Evolutionary conservation across 2,888 invertebrate species (phyloP).

Genomic region (Noctua pronuba): DNA sequence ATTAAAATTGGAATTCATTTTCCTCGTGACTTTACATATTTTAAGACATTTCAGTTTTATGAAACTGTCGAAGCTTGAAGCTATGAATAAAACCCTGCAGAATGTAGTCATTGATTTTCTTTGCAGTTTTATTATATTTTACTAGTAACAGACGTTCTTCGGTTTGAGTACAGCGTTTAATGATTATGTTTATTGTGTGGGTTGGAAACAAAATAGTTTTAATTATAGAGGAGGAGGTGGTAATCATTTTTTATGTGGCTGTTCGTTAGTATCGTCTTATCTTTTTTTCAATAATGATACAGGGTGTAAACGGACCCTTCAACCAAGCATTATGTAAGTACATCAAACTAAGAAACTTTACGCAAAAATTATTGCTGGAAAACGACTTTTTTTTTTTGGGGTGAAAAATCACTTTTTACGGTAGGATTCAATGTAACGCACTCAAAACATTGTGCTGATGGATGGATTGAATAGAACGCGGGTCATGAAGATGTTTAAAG

Average conservation of each 20-base stretch:
- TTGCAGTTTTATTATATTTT: slow-evolving; percentile 2
- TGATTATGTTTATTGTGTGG: background rate
- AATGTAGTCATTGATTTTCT: background rate
- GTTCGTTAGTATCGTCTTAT: background rate
- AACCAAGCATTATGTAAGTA: too few relatives aligned
- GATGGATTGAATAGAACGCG: too few relatives aligned
- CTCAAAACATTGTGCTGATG: too few relatives aligned
- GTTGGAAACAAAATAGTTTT: background rate
- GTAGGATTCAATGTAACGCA: too few relatives aligned
- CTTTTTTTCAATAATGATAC: background rate
- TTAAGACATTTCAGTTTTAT: background rate
- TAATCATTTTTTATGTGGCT: too few relatives aligned
- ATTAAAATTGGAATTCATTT: background rate
- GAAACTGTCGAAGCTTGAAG: background rate
- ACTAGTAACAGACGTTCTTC: background rate
- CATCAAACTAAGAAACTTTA: too few relatives aligned
- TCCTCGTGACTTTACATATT: background rate
- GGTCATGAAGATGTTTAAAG: too few relatives aligned
- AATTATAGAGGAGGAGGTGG: background rate
- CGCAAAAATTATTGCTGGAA: too few relatives aligned
- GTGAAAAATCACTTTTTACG: too few relatives aligned
- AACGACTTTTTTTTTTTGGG: too few relatives aligned
- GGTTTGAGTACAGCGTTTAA: background rate
- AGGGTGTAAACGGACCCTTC: too few relatives aligned
- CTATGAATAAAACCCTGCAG: background rate